Base-by-base conservation (phyloP, 2,888 invertebrate genomes). In the Metalampra italica region DNA sequence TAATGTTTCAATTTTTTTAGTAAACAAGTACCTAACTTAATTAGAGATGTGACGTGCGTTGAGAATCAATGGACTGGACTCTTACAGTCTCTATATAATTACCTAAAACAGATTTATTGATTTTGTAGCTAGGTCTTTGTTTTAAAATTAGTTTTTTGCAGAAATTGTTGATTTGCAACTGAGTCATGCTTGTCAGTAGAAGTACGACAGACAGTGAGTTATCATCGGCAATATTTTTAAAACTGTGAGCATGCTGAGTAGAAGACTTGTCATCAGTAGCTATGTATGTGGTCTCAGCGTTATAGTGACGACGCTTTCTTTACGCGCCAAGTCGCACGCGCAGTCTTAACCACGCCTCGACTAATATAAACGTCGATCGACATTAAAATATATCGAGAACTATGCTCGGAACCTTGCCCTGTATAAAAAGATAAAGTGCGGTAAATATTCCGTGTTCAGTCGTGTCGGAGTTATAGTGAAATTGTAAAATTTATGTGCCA, bases 321-420 rank as follows among this genome's bases (percentile, higher is more conserved):
- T 62, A 71, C 68, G 64, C 74, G 77, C 71, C 72, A 67, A 68
- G 69, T 61, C 78, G 75, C 75, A 66, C 75, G 79, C 85, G 83
- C 83, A 82, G 82, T 84, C 66, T 66, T 64, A 71, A 64, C 67
- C 68, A 70, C 79, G 79, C 79, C 63, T 66, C 79, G 77, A 67
- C 78, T 75, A 77, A 80, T 81, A 78, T 78, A 79, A 83, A 81
- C 85, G 86, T 82, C 75, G 75, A 79, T 79, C 67, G 70, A 79
- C 75, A 71, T 77, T 75, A 73, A 78, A 81, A 72, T 71, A 73
- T 68, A 75, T 65, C 70, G 66, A 65, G 68, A 75, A 81, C 69
- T 78, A 66, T 71, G 68, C 58, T 66, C 57, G 59, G 52, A 67
- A 66, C 57, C 63, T 67, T 49, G 51, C 43, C 48, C 51, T 46